Base-by-base conservation (phyloP, 2,113 vertebrate species). In the Pavo muticus region DNA sequence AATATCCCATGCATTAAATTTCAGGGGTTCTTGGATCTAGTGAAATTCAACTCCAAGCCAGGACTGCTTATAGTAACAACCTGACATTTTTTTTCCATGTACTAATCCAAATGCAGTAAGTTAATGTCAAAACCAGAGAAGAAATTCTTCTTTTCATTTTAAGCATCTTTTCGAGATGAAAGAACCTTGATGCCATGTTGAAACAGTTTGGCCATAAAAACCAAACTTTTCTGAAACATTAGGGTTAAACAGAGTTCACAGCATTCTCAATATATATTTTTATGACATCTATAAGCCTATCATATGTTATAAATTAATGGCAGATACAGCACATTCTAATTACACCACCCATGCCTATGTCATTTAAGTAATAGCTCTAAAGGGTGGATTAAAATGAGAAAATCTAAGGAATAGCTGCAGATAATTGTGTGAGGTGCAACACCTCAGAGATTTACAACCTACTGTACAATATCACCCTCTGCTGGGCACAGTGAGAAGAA, bases 381-480 rank as follows among this genome's bases (percentile, higher is more conserved):
- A 96, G 88, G 78, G 84, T 94, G 90, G 94, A 95, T 93, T 88
- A 90, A 95, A 96, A 96, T 77, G 69, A 91, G 83, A 88, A 95
- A 90, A 95, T 79, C 83, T 77, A 68, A 78, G 73, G 72, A 94
- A 95, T 17, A 61, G 72, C 79, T 95, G 29, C 35, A 90, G 65
- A 69, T 91, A 88, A 95, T 57, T 69, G 69, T 29, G 32, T 0
- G 0, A 95, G 84, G 65, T 79, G 32, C 70, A 93, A 32, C 56
- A 77, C 82, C 57, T 80, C 64, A 10, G 32, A 85, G 84, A 91
- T 94, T 96, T 95, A 96, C 71, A 93, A 79, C 82, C 94, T 91
- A 24, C 96, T 97, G 94, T 93, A 75, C 92, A 96, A 94, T 11
- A 97, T 93, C 96, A 94, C 96, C 96, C 97, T 96, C 96, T 97